A percentile compares a stretch with the other conserved stretches of the same genome.
Evolutionary conservation across 2,797 vertebrate genomes (phyloP).

Genomic region (Gymnocypris eckloni): DNA sequence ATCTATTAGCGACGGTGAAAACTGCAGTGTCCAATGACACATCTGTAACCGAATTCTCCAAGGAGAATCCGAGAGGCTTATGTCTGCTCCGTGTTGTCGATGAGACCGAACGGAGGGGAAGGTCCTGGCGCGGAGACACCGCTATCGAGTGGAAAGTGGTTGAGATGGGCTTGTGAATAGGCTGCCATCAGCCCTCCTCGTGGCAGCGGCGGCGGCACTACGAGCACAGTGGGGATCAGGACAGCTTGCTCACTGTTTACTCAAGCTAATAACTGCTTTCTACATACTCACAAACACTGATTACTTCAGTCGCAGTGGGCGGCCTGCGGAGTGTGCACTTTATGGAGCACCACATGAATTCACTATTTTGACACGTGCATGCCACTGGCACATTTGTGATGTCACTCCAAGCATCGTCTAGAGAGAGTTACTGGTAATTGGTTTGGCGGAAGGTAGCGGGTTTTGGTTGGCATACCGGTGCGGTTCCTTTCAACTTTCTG

Average conservation of each 20-base stretch:
- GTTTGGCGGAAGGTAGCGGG: slow-evolving; percentile 61
- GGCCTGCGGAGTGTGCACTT: slow-evolving; percentile 53
- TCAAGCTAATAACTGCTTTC: slow-evolving; percentile 68
- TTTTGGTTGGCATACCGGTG: slow-evolving; percentile 65
- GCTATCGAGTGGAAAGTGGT: slow-evolving; percentile 41
- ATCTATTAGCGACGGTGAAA: slow-evolving; percentile 20
- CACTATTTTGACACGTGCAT: slow-evolving; percentile 57
- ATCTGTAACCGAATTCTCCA: slow-evolving; percentile 32
- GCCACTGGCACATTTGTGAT: slow-evolving; percentile 57
- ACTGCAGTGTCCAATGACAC: background rate
- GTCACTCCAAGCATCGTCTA: slow-evolving; percentile 54
- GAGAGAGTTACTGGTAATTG: slow-evolving; percentile 58
- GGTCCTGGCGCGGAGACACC: background rate
- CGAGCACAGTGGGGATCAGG: slow-evolving; percentile 59
- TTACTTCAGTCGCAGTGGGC: slow-evolving; percentile 69
- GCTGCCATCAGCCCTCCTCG: slow-evolving; percentile 39
- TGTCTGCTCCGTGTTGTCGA: slow-evolving; percentile 22
- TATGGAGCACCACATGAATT: slow-evolving; percentile 61
- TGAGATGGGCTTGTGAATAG: slow-evolving; percentile 50
- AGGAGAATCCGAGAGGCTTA: slow-evolving; percentile 4
- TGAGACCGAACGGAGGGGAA: slow-evolving; percentile 30
- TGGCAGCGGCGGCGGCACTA: slow-evolving; percentile 55
- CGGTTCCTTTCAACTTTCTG: slow-evolving; percentile 48
- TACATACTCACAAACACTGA: slow-evolving; percentile 70
- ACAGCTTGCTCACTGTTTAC: slow-evolving; percentile 69